A percentile compares a stretch with the other conserved stretches of the same genome.
phyloP scores from a whole-genome alignment of 2,113 vertebrate genomes.

The Upupa epops region DNA sequence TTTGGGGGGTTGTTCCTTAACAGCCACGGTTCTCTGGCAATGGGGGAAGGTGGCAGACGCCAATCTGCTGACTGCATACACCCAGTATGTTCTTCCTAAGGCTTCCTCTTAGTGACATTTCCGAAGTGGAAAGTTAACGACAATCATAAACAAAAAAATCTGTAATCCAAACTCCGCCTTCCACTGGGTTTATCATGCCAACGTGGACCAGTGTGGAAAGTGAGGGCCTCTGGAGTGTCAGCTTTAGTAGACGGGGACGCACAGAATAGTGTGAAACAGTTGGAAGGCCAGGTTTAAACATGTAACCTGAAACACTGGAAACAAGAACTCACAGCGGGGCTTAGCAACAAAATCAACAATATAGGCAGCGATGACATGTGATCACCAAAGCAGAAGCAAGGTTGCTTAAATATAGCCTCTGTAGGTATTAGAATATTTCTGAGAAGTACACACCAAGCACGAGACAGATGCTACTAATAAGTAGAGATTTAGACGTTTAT shows the following conservation, averaged over 20 bases:
- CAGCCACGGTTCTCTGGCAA: neutral
- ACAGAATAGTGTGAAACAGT: slow-evolving; percentile 58
- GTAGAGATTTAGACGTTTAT: slow-evolving; percentile 73
- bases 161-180: slow-evolving; percentile 64
- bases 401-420: slow-evolving; percentile 77
- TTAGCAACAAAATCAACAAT: slow-evolving; percentile 80
- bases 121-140: slow-evolving; percentile 51
- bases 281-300: slow-evolving; percentile 71
- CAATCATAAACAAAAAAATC: slow-evolving; percentile 28
- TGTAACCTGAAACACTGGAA: slow-evolving; percentile 76
- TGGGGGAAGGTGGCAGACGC: neutral
- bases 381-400: slow-evolving; percentile 69
- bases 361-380: slow-evolving; percentile 70
- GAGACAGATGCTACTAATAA: slow-evolving; percentile 76
- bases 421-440: slow-evolving; percentile 76
- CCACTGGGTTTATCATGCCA: slow-evolving; percentile 47
- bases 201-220: slow-evolving; percentile 29
- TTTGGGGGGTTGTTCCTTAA: neutral
- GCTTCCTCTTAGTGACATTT: slow-evolving; percentile 23
- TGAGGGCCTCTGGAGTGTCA: slow-evolving; percentile 49
- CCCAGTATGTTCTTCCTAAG: neutral
- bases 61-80: neutral
- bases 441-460: slow-evolving; percentile 71
- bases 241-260: slow-evolving; percentile 38
- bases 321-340: slow-evolving; percentile 60